Evolutionary conservation across 1,140 invertebrate genomes (phyloP).

Genomic region (Rhopalosiphum padi): DNA sequence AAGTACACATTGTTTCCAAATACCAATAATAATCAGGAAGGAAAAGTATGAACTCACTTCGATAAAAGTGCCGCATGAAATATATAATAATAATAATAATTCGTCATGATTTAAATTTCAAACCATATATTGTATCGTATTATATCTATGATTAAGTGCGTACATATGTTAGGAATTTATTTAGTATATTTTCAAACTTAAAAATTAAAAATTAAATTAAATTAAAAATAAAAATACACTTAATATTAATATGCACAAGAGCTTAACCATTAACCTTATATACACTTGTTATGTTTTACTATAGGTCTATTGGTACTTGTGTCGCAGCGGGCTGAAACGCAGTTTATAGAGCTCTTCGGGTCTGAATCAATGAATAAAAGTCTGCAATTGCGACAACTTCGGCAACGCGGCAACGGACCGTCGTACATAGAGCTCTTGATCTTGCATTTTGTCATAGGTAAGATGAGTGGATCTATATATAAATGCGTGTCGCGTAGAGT

Average conservation of each 20-base stretch:
- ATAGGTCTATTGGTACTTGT: slow-evolving; percentile 85
- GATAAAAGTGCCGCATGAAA: neutral
- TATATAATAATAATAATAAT: neutral
- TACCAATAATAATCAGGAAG: neutral
- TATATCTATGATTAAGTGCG: neutral
- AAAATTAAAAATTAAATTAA: neutral
- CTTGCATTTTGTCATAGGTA: slow-evolving; percentile 78
- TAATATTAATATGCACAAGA: neutral
- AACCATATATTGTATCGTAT: neutral
- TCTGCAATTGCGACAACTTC: slow-evolving; percentile 69
- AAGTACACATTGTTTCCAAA: too few species aligned
- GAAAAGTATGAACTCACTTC: neutral
- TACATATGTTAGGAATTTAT: neutral
- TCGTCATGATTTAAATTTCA: neutral
- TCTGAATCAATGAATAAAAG: slow-evolving; percentile 70
- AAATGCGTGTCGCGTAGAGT: too few species aligned
- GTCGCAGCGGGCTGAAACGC: slow-evolving; percentile 82
- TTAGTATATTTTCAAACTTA: neutral
- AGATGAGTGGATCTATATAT: neutral
- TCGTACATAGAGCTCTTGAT: slow-evolving; percentile 80
- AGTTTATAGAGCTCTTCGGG: slow-evolving; percentile 76
- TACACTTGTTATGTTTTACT: neutral
- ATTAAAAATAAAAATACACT: neutral
- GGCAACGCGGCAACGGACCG: slow-evolving; percentile 80
- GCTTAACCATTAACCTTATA: neutral